Base-by-base conservation (phyloP, 2,113 vertebrate genomes). In the Pyrgilauda ruficollis region DNA sequence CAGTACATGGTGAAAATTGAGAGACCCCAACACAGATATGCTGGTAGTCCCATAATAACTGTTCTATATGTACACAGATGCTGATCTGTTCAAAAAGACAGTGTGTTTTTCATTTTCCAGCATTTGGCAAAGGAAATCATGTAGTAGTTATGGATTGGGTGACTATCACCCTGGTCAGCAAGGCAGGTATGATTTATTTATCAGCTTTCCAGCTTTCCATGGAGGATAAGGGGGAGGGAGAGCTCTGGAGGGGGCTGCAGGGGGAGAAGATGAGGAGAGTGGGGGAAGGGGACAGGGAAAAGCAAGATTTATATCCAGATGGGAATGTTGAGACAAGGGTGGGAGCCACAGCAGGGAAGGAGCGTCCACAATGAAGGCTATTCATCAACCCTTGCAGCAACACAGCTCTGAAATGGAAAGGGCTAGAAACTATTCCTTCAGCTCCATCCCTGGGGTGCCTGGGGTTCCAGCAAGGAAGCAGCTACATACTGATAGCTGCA, bases 291-390 rank as follows among this genome's bases (percentile, higher is more conserved):
- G 33, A 75, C 30, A 47, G 84, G 67, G 95, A 91, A 94, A 96
- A 79, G 61, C 50, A 96, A 96, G 96, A 97, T 98, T 98, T 97
- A 97, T 97, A 95, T 96, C 93, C 93, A 94, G 90, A 95, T 86
- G 92, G 94, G 91, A 97, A 97, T 93, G 95, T 84, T 95, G 93
- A 96, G 96, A 95, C 89, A 93, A 94, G 96, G 94, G 94, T 94
- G 93, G 94, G 90, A 89, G 91, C 91, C 87, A 7, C 35, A 3
- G 90, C 96, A 89, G 83, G 93, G 91, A 94, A 87, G 66, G 85
- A 93, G 37, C 9, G 35, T 95, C 96, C 93, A 98, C 96, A 98
- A 98, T 97, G 97, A 93, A 91, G 80, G 94, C 79, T 94, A 98
- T 97, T 97, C 97, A 98, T 97, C 93, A 97, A 90, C 84, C 33